Conservation (phyloP, 2,113 vertebrate species). For the Tapirus terrestris region DNA sequence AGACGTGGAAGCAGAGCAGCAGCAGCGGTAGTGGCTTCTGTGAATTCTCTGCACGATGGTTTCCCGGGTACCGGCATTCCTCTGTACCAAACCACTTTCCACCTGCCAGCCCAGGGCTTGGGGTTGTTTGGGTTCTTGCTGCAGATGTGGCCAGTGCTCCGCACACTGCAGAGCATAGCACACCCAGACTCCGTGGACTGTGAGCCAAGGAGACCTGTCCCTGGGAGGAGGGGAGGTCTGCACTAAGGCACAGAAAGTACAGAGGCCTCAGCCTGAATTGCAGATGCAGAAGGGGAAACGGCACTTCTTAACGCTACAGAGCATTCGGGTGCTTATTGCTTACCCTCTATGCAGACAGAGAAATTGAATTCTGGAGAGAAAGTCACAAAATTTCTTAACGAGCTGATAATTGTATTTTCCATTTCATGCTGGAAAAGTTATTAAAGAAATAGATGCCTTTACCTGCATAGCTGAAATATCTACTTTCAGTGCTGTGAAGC, state of each 20-base stretch:
- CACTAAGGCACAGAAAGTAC: background rate
- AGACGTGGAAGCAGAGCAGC: background rate
- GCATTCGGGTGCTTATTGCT: rapidly evolving
- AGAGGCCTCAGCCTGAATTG: background rate
- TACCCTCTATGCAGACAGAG: background rate
- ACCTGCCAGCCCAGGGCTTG: background rate
- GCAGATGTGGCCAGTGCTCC: background rate
- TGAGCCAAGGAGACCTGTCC: background rate
- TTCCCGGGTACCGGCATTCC: background rate
- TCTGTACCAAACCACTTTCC: background rate
- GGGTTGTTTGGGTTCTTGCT: background rate
- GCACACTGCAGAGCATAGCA: background rate
- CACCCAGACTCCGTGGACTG: rapidly evolving
- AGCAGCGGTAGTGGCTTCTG: rapidly evolving
- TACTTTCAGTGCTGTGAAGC: background rate
- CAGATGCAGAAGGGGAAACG: background rate
- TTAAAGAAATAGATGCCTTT: background rate
- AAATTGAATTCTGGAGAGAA: background rate
- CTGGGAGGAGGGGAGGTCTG: background rate
- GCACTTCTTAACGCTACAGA: rapidly evolving
- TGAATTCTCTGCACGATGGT: background rate
- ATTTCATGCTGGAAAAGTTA: background rate
- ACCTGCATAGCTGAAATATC: background rate
- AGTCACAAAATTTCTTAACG: background rate
- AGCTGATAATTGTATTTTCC: background rate